Evolutionary conservation across 2,113 vertebrate genomes (phyloP), one percentile per base, ranked within the genome.

Genomic region (Nyctibius bracteatus): DNA sequence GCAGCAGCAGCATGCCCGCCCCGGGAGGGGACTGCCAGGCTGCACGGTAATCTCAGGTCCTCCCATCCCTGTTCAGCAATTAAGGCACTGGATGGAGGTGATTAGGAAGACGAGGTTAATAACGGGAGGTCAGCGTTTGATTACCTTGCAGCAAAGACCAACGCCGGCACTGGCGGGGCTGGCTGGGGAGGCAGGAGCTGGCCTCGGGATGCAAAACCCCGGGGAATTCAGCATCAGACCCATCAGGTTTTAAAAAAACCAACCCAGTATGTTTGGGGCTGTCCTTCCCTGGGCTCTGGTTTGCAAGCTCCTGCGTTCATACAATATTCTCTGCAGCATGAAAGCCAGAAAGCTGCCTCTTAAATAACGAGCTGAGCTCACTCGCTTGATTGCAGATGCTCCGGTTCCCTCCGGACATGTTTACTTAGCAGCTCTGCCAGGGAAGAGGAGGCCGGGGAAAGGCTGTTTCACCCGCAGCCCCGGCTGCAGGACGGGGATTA

Each of bases 51-150:
- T 47, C 54, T n/a, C 44, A 46, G 57, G 43, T 51, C 77, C 46
- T 90, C 92, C 85, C 78, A 49, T 61, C 95, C 80, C 86, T 86
- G 86, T 68, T 79, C 57, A 68, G 90, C 75, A 90, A 92, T 94
- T 89, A 82, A 92, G 65, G 44, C 1, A 0, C 81, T 87, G 71
- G 10, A 5, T 68, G 55, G 86, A 95, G 88, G 28, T 77, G 79
- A 95, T 88, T 86, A 94, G 94, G 77, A 86, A 35, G 66, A 85
- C 0, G 5, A 90, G 85, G 90, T 94, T 95, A 88, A 93, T 92
- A 61, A 82, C 33, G 33, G 49, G 62, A 67, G 82, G 85, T 77
- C 90, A 94, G 88, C 19, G 3, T 75, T 71, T 94, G 70, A 85
- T 90, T 82, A n/a, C 81, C 79, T 90, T 31, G 74, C n/a, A 71